Conservation (phyloP, 2,113 vertebrate genomes). For the Cephalopholis sonnerati region DNA sequence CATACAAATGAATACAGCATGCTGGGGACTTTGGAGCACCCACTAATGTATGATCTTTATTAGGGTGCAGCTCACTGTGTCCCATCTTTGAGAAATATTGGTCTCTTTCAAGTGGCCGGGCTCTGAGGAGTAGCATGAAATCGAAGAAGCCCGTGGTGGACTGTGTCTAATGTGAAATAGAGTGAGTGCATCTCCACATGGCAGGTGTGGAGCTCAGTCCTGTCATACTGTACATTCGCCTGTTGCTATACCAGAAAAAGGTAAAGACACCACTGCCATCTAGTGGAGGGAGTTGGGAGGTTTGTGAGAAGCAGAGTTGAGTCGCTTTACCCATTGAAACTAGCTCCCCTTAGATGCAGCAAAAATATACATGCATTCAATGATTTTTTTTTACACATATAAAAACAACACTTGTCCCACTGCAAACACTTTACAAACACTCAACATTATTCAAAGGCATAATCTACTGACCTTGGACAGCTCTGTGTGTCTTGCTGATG, state of each 20-base stretch:
- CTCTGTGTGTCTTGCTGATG: too few species aligned
- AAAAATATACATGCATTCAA: too few species aligned
- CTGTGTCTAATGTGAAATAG: conserved; percentile 34
- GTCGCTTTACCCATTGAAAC: neutral
- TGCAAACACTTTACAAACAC: too few species aligned
- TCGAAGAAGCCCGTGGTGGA: neutral
- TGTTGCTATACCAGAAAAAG: neutral
- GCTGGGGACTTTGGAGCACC: conserved; percentile 45
- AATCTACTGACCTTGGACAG: too few species aligned
- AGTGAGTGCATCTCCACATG: conserved; percentile 21
- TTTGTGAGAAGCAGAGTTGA: neutral
- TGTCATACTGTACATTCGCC: conserved; percentile 13
- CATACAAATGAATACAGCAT: conserved; percentile 75
- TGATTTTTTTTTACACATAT: too few species aligned
- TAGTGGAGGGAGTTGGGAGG: conserved; percentile 51
- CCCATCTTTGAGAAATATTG: conserved; percentile 50
- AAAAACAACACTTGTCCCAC: too few species aligned
- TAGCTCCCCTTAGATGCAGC: too few species aligned
- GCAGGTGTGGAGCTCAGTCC: conserved; percentile 55
- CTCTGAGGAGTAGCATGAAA: conserved; percentile 43
- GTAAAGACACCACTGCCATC: conserved; percentile 60
- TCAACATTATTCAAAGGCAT: too few species aligned
- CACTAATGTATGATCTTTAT: conserved; percentile 60
- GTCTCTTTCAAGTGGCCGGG: conserved; percentile 53
- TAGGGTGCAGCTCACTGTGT: conserved; percentile 37